phyloP scores from a whole-genome alignment of 2,888 invertebrate genomes.

The Catocala fraxini region DNA sequence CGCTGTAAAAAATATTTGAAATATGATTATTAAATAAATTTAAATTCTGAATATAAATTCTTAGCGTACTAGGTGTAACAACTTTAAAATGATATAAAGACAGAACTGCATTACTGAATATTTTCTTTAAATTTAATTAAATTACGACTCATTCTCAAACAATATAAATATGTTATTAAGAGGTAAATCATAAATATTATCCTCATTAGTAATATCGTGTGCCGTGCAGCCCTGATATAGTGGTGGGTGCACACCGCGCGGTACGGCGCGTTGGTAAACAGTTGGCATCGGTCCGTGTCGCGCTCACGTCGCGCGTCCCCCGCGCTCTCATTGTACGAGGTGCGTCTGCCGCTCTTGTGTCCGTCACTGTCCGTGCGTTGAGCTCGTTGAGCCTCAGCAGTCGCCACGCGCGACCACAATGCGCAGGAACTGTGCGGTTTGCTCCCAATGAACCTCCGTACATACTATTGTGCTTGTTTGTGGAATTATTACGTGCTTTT shows the following conservation, averaged over 20 bases:
- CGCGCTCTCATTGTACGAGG: constrained; percentile 40
- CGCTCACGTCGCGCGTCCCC: constrained; percentile 68
- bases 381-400: constrained; percentile 32
- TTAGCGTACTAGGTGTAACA: too few species aligned
- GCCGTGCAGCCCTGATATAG: constrained; percentile 56
- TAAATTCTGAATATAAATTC: too few species aligned
- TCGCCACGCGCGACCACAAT: constrained; percentile 61
- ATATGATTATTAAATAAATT: too few species aligned
- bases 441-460: constrained; percentile 57
- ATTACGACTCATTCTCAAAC: not conserved
- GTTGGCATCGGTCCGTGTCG: constrained; percentile 70
- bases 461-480: constrained; percentile 50
- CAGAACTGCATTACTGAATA: too few species aligned
- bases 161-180: constrained; percentile 7
- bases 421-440: constrained; percentile 78
- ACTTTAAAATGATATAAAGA: too few species aligned
- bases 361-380: constrained; percentile 27
- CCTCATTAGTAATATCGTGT: constrained; percentile 38
- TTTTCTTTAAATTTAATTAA: too few species aligned
- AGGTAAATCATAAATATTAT: constrained; percentile 36
- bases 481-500: constrained; percentile 56
- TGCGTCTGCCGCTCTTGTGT: constrained; percentile 33
- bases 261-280: constrained; percentile 69
- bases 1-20: too few species aligned
- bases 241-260: constrained; percentile 68